Base-by-base conservation (phyloP, 2,888 invertebrate genomes). In the Epiblema foenella region DNA sequence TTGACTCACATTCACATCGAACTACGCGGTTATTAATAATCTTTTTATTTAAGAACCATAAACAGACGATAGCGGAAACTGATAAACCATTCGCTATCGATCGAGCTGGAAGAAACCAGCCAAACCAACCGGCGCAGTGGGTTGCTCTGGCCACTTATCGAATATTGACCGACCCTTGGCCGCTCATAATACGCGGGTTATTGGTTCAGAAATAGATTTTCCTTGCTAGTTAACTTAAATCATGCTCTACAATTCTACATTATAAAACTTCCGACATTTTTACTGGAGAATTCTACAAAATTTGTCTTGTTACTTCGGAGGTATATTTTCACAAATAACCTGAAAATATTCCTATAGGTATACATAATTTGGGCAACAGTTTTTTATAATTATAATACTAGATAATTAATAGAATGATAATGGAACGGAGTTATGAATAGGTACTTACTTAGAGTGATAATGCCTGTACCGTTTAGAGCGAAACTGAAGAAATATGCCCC, bases 61-160 rank as follows among this genome's bases (percentile, higher is more conserved):
- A 66, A 60, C 60, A 66, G 54, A 46, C 2, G 17, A 42, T 42
- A 69, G 18, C 54, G 15, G 18, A 24, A 54, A 37, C 37, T 33
- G 70, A 71, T 71, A 71, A 62, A 15, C 15, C 66, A 56, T 56
- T 71, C 18, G 37, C 33, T 4, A 17, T n/a, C 18, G 39, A 29
- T 0, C 52, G 37, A 58, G 42, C 65, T 65, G 69, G 69, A 70
- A 46, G 51, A 65, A 54, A 70, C 69, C 54, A 46, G 52, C 15
- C 54, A 5, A 3, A 17, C 18, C 37, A 37, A 15, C 37, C 15
- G 15, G 15, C 18, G 18, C 18, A 52, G 33, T 20, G 52, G 52
- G 37, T 52, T 63, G n/a, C 15, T 20, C 20, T 37, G 8, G 2
- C 37, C 2, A 3, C 10, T 63, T 62, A 51, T 49, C 49, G 17